Percentiles rank a stretch among this genome's conserved stretches.
phyloP scores from a whole-genome alignment of 2,888 invertebrate genomes.

The Melieria picta region DNA sequence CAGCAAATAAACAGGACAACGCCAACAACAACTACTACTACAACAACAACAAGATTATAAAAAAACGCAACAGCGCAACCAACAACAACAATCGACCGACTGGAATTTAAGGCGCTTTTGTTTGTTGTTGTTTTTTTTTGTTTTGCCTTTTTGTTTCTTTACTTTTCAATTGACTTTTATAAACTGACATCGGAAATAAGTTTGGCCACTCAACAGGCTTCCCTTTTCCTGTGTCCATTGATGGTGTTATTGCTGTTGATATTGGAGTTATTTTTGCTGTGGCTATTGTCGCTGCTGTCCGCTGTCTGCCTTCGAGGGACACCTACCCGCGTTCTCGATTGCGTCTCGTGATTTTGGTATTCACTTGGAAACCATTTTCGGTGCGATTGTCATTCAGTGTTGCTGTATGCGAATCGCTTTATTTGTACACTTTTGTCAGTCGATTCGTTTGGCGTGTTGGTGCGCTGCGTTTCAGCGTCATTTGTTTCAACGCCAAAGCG shows the following conservation, averaged over 20 bases:
- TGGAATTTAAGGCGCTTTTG: background rate
- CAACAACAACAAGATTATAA: background rate
- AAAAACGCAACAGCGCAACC: background rate
- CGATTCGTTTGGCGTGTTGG: too few relatives aligned
- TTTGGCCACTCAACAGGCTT: slow-evolving; percentile 61
- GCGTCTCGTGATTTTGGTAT: slow-evolving; percentile 30
- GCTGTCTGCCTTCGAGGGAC: slow-evolving; percentile 21
- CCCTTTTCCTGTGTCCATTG: slow-evolving; percentile 57
- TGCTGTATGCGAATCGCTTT: background rate
- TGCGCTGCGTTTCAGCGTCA: too few relatives aligned
- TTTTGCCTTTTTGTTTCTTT: background rate
- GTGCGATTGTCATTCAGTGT: background rate
- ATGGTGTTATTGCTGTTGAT: slow-evolving; percentile 24
- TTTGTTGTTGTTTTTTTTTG: background rate
- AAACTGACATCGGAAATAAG: slow-evolving; percentile 61
- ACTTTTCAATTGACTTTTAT: slow-evolving; percentile 45
- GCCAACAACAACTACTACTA: background rate
- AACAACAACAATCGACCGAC: background rate
- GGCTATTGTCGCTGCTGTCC: slow-evolving; percentile 27
- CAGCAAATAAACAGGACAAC: background rate
- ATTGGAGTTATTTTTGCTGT: slow-evolving; percentile 25
- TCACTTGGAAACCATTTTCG: background rate
- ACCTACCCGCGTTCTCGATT: background rate
- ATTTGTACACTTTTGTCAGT: too few relatives aligned
- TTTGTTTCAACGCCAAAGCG: too few relatives aligned